phyloP scores from a whole-genome alignment of 2,797 vertebrate species.

The Cirrhinus molitorella region DNA sequence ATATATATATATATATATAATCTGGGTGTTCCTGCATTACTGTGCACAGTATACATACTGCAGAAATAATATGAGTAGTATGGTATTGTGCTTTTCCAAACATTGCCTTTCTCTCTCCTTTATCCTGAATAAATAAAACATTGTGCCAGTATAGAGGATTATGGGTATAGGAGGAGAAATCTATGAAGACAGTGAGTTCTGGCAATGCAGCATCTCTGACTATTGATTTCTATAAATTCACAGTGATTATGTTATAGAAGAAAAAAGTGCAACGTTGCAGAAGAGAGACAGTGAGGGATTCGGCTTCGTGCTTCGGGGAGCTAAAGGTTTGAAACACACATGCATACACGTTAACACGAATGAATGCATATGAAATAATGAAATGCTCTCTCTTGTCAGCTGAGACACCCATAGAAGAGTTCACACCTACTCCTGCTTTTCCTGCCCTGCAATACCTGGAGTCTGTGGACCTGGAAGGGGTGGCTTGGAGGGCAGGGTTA shows the following conservation, averaged over 20 bases:
- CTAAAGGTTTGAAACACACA: conserved; percentile 85
- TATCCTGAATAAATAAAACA: neutral
- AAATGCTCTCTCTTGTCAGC: conserved; percentile 75
- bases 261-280: conserved; percentile 92
- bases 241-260: conserved; percentile 95
- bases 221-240: conserved; percentile 43
- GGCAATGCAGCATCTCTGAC: neutral
- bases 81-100: neutral
- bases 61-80: neutral
- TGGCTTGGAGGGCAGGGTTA: conserved; percentile 95
- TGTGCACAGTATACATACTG: neutral
- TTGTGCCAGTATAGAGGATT: conserved; percentile 10
- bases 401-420: conserved; percentile 98
- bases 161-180: neutral
- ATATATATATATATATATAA: too few species aligned
- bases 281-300: conserved; percentile 95
- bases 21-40: neutral
- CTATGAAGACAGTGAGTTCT: conserved; percentile 14
- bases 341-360: neutral
- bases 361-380: neutral
- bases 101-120: neutral
- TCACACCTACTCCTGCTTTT: conserved; percentile 95
- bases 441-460: conserved; percentile 96
- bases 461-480: conserved; percentile 95
- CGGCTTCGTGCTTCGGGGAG: conserved; percentile 93